phyloP scores from a whole-genome alignment of 2,797 vertebrate species.

The Mormyrops attenuatus region DNA sequence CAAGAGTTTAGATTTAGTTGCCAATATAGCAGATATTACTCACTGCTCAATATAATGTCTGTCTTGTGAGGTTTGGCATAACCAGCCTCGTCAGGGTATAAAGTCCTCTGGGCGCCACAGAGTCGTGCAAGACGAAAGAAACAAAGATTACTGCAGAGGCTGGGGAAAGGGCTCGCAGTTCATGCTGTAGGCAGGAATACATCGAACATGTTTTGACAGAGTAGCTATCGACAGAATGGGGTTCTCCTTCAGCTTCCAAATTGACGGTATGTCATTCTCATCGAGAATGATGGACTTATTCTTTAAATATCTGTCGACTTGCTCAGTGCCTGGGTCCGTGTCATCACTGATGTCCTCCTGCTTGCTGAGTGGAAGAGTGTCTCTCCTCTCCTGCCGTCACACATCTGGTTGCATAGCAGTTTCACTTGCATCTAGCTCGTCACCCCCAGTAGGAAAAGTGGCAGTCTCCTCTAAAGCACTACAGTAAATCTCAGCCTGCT shows the following conservation, averaged over 20 bases:
- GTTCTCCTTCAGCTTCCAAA: neutral
- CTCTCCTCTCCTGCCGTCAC: neutral
- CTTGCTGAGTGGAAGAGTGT: neutral
- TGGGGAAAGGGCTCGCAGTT: neutral
- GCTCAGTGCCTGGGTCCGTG: neutral
- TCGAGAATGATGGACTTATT: neutral
- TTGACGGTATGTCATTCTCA: slow-evolving; percentile 1
- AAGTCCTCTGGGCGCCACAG: neutral
- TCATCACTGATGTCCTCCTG: neutral
- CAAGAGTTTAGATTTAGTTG: neutral
- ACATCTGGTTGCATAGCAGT: neutral
- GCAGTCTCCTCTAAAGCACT: neutral
- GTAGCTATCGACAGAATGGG: neutral
- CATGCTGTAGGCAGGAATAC: neutral
- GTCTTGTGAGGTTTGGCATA: neutral
- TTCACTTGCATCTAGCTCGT: neutral
- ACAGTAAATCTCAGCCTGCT: neutral
- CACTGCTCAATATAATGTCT: neutral
- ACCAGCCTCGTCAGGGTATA: neutral
- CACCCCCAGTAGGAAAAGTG: neutral
- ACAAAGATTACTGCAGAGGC: neutral
- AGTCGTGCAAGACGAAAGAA: neutral
- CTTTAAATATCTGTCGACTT: neutral
- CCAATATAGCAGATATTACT: neutral
- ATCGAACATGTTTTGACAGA: neutral